Percentiles rank a stretch among this genome's conserved stretches.
Conservation (phyloP, 2,888 invertebrate genomes). For the Myopa tessellatipennis region DNA sequence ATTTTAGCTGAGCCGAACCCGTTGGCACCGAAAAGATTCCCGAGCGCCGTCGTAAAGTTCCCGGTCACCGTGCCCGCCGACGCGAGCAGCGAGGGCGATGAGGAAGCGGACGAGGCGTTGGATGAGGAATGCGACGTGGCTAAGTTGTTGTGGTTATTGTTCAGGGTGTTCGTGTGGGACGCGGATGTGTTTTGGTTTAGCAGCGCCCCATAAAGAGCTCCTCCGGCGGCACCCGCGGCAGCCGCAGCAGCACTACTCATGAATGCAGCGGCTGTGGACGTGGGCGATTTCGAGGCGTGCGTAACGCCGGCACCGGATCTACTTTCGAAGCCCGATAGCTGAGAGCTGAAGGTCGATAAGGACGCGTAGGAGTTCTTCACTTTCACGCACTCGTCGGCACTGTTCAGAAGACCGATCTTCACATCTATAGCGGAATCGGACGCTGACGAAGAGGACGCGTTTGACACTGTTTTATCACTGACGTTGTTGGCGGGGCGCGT, state of each 20-base stretch:
- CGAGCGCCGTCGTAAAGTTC: slow-evolving; percentile 59
- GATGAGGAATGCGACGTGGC: slow-evolving; percentile 51
- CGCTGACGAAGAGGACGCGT: slow-evolving; percentile 42
- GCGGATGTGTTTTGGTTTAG: slow-evolving; percentile 74
- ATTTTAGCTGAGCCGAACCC: slow-evolving; percentile 91
- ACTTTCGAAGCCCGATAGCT: slow-evolving; percentile 70
- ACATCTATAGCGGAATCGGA: slow-evolving; percentile 13
- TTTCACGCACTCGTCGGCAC: slow-evolving; percentile 24
- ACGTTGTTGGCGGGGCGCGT: slow-evolving; percentile 38
- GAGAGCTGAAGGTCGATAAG: slow-evolving; percentile 81
- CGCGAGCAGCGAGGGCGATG: slow-evolving; percentile 53
- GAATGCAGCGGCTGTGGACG: slow-evolving; percentile 69
- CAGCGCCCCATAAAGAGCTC: slow-evolving; percentile 89
- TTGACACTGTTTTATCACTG: slow-evolving; percentile 36
- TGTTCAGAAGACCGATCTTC: slow-evolving; percentile 1
- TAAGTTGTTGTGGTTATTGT: slow-evolving; percentile 43
- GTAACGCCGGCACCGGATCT: not conserved
- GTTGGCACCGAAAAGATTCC: slow-evolving; percentile 79
- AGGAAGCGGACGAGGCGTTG: slow-evolving; percentile 48
- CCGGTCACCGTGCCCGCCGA: slow-evolving; percentile 56
- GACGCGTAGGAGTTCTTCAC: slow-evolving; percentile 74
- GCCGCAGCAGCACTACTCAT: slow-evolving; percentile 78
- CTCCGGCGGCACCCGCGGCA: slow-evolving; percentile 83
- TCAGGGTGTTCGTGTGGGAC: slow-evolving; percentile 42
- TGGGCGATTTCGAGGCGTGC: slow-evolving; percentile 31